A percentile compares a stretch with the other conserved stretches of the same genome.
Evolutionary conservation across 1,140 invertebrate genomes (phyloP).

Genomic region (Plutomurus gul): DNA sequence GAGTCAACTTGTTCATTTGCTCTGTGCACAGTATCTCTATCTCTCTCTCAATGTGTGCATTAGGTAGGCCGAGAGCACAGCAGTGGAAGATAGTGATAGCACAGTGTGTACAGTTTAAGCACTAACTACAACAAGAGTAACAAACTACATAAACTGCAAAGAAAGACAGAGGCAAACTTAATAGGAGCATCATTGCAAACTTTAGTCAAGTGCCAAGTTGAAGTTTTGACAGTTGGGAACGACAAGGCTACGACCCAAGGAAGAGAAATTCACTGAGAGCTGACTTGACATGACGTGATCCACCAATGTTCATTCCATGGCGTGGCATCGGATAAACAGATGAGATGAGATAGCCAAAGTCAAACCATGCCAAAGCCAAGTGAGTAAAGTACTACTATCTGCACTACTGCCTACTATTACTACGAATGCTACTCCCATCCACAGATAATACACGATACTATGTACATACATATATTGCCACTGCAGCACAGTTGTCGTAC

Average conservation of each 20-base stretch:
- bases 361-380: not conserved
- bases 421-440: too few species aligned
- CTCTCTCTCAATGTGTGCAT: too few species aligned
- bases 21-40: not conserved
- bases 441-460: too few species aligned
- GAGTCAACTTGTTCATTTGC: not conserved
- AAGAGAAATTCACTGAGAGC: constrained; percentile 24
- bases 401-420: not conserved
- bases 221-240: constrained; percentile 35
- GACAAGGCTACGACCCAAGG: constrained; percentile 33
- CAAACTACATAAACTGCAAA: constrained; percentile 29
- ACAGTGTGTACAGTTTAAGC: not conserved
- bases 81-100: not conserved
- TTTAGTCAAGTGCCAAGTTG: constrained; percentile 29
- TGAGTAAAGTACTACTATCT: constrained; percentile 13
- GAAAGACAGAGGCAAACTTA: constrained; percentile 21
- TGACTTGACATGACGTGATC: constrained; percentile 33
- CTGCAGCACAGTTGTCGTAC: not conserved
- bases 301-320: constrained; percentile 26
- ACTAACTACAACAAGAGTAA: constrained; percentile 16
- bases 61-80: not conserved
- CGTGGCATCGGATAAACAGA: not conserved
- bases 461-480: too few species aligned
- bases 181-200: constrained; percentile 22
- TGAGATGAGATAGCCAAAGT: constrained; percentile 1